Base-by-base conservation (phyloP, 1,140 invertebrate species). In the Vollenhovia emeryi region DNA sequence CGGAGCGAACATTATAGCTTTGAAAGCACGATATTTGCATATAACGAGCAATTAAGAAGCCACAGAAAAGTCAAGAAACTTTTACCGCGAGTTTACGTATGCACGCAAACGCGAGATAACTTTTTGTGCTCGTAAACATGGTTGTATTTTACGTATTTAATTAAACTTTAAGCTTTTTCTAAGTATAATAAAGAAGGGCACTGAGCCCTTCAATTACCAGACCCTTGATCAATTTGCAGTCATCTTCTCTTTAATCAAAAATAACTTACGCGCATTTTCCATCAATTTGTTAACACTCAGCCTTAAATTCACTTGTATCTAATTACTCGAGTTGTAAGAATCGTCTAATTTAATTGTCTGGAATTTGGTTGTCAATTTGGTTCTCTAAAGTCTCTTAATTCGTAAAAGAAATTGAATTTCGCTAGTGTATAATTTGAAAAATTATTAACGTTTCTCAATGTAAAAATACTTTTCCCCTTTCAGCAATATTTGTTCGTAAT, bases 41-140 rank as follows among this genome's bases (percentile, higher is more conserved):
- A 73, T 82, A 82, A 82, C 78, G 66, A 82, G 66, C 66, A 71
- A 82, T 82, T 82, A 82, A 71, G 50, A 52, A 82, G 36, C 33
- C 78, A 33, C 48, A 33, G 40, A 11, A 40, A 57, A 80, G 24
- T 80, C 43, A 71, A 57, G 52, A 73, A 82, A 82, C 78, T 82
- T 82, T 59, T 73, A 27, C 50, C 48, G 13, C 48, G 15, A 43
- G 66, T 82, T 82, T 57, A 59, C 50, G n/a, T 64, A 36, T 64
- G 43, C 57, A 33, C n/a, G 40, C 40, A 27, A 27, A 69, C 30
- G 43, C 30, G n/a, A 48, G 59, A 55, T 45, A 82, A 82, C 66
- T 71, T 82, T 33, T 50, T 52, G 33, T 24, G 40, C 13, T 48
- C 66, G 24, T 43, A 43, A 69, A 55, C 36, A 13, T 21, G 9